These are phyloP conservation scores for Pogonophryne albipinna DNA, from an alignment of 2,797 vertebrate species.

Conservation along the genomic window DNA sequence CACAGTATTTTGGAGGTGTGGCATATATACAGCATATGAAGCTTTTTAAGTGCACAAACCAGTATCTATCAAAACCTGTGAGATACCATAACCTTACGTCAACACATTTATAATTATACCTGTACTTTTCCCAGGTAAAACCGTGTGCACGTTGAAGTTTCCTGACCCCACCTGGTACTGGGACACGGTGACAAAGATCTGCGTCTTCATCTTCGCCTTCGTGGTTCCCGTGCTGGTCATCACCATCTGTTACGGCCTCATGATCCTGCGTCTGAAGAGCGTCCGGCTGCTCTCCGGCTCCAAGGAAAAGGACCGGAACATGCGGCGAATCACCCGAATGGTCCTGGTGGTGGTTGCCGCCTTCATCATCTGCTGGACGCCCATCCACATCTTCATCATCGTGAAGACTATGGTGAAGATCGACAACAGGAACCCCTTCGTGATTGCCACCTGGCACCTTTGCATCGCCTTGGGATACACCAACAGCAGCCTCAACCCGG, in stretches of 20 bases:
- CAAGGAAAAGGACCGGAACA: slow-evolving; percentile 94
- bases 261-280: slow-evolving; percentile 93
- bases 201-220: slow-evolving; percentile 96
- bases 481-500: slow-evolving; percentile 96
- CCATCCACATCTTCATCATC: slow-evolving; percentile 98
- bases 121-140: slow-evolving; percentile 80
- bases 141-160: slow-evolving; percentile 91
- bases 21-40: neutral
- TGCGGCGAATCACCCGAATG: slow-evolving; percentile 95
- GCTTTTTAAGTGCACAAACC: neutral
- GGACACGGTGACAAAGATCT: slow-evolving; percentile 96
- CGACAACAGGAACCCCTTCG: slow-evolving; percentile 89
- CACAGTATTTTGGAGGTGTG: neutral
- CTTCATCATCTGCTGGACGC: slow-evolving; percentile 97
- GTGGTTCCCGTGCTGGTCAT: slow-evolving; percentile 94
- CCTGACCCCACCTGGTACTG: slow-evolving; percentile 94
- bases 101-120: neutral
- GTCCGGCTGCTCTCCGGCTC: slow-evolving; percentile 95
- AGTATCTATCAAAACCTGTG: neutral
- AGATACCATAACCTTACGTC: too few species aligned
- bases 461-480: slow-evolving; percentile 96
- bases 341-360: slow-evolving; percentile 95
- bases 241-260: slow-evolving; percentile 94
- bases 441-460: slow-evolving; percentile 93
- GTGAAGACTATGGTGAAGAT: slow-evolving; percentile 94